Percentiles rank a stretch among this genome's conserved stretches.
These are phyloP conservation scores for Drosophila lini DNA, from an alignment of 1,140 invertebrate species.

Conservation along the genomic window DNA sequence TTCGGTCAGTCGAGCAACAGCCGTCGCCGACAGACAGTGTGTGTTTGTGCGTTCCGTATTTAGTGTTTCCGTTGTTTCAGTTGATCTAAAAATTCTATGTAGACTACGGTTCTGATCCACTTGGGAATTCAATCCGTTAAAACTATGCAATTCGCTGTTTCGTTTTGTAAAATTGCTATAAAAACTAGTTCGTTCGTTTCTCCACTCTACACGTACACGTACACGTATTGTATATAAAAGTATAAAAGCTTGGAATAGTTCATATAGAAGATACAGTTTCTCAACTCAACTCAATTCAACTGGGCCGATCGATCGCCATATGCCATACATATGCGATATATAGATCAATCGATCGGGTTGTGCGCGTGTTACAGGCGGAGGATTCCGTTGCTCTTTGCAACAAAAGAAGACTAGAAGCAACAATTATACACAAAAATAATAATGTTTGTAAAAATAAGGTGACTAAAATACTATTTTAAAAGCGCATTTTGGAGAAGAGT, in stretches of 20 bases:
- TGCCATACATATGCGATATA: slow-evolving; percentile 17
- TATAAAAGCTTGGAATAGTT: slow-evolving; percentile 81
- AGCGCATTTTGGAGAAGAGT: slow-evolving; percentile 79
- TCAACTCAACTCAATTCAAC: slow-evolving; percentile 55
- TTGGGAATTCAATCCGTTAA: slow-evolving; percentile 71
- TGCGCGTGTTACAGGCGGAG: slow-evolving; percentile 61
- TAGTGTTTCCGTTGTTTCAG: slow-evolving; percentile 63
- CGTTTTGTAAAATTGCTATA: slow-evolving; percentile 80
- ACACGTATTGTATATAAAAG: slow-evolving; percentile 72
- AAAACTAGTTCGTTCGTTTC: slow-evolving; percentile 82
- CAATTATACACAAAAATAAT: slow-evolving; percentile 83
- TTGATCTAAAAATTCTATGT: slow-evolving; percentile 75
- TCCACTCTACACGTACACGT: slow-evolving; percentile 76
- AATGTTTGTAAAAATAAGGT: slow-evolving; percentile 81
- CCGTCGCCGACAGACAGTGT: slow-evolving; percentile 56
- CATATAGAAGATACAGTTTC: slow-evolving; percentile 70
- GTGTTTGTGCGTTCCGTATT: slow-evolving; percentile 57
- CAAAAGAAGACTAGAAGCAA: slow-evolving; percentile 84
- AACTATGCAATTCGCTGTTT: slow-evolving; percentile 78
- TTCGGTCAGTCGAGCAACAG: slow-evolving; percentile 84
- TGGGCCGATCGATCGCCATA: slow-evolving; percentile 43
- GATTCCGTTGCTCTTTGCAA: slow-evolving; percentile 84
- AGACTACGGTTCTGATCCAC: slow-evolving; percentile 66
- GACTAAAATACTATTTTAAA: slow-evolving; percentile 83
- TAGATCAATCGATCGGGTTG: slow-evolving; percentile 37